phyloP scores from a whole-genome alignment of 2,113 vertebrate species.

The Eolophus roseicapilla region DNA sequence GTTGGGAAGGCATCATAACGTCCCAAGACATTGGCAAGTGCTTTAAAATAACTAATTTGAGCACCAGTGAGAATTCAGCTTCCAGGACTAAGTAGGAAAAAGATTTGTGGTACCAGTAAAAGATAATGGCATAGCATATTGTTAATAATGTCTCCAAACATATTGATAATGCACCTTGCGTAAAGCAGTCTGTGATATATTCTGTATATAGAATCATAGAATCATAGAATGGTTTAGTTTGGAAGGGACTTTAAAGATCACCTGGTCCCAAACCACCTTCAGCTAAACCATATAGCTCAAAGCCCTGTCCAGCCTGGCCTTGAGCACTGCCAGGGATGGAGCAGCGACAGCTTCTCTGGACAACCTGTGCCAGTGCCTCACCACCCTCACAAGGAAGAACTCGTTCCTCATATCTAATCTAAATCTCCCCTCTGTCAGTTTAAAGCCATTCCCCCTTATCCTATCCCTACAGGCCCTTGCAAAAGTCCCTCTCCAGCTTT shows the following conservation, averaged over 20 bases:
- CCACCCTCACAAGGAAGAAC: neutral
- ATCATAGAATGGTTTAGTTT: too few relatives aligned
- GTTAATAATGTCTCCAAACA: neutral
- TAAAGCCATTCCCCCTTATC: neutral
- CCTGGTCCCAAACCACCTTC: too few relatives aligned
- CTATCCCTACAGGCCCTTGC: neutral
- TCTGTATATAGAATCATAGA: neutral
- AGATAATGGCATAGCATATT: too few relatives aligned
- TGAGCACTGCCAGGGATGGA: neutral
- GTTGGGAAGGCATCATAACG: neutral
- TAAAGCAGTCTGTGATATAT: neutral
- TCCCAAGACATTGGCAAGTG: neutral
- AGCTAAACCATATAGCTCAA: neutral
- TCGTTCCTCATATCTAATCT: neutral
- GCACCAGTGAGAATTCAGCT: neutral
- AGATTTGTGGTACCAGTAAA: neutral
- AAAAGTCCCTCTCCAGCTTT: neutral
- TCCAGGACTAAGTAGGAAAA: neutral
- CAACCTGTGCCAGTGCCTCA: neutral
- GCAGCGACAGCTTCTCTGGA: neutral
- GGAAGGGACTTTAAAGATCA: too few relatives aligned
- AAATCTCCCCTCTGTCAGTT: neutral
- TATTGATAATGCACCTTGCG: neutral
- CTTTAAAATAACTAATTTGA: neutral
- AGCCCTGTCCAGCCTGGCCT: neutral